phyloP scores from a whole-genome alignment of 2,797 vertebrate species.

The Labroides dimidiatus region DNA sequence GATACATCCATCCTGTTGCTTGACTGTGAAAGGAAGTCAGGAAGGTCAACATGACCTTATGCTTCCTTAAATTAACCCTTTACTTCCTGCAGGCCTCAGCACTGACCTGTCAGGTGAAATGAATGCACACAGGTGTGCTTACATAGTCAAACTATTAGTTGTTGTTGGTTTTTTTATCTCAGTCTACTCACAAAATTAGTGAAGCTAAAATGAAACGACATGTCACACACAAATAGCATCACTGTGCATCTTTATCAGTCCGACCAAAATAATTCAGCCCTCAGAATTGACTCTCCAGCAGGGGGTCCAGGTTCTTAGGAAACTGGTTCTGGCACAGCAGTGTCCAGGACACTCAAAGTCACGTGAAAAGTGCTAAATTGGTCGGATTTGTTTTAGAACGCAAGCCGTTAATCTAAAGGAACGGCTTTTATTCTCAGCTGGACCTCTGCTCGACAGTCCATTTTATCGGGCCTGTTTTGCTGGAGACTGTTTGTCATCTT shows the following conservation, averaged over 20 bases:
- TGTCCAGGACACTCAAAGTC: constrained; percentile 32
- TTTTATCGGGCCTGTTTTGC: constrained; percentile 19
- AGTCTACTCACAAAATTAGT: constrained; percentile 12
- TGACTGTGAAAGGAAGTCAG: constrained; percentile 18
- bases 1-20: neutral
- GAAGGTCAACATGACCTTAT: constrained; percentile 10
- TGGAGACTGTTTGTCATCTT: constrained; percentile 43
- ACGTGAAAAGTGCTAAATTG: constrained; percentile 20
- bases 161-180: too few relatives aligned
- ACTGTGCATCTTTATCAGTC: neutral
- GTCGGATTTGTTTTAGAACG: constrained; percentile 28
- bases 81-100: neutral
- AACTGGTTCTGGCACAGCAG: constrained; percentile 41
- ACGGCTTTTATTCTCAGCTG: constrained; percentile 1
- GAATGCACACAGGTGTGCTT: neutral
- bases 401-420: constrained; percentile 10
- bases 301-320: constrained; percentile 47
- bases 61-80: constrained; percentile 16
- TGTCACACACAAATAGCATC: neutral
- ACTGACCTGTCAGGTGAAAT: constrained; percentile 3
- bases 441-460: constrained; percentile 5
- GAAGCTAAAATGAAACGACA: constrained; percentile 17
- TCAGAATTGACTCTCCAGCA: constrained; percentile 27
- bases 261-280: constrained; percentile 9
- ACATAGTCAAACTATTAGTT: too few relatives aligned